These are phyloP conservation scores for Oreortyx pictus DNA, from an alignment of 2,797 vertebrate species.

Conservation along the genomic window DNA sequence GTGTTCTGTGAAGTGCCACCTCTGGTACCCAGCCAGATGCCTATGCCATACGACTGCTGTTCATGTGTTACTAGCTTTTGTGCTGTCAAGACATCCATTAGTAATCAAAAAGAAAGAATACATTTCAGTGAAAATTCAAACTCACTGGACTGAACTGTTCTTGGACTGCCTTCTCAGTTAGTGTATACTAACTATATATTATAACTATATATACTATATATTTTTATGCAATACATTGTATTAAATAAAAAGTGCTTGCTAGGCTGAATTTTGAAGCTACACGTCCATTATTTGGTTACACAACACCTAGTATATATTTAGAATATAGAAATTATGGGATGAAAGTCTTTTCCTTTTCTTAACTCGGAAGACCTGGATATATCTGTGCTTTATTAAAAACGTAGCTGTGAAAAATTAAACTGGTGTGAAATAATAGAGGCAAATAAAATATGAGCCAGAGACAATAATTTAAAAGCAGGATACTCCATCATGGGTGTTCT, in stretches of 20 bases:
- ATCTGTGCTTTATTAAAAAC: not conserved
- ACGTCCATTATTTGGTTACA: not conserved
- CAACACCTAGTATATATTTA: not conserved
- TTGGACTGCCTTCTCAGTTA: not conserved
- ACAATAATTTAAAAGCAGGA: not conserved
- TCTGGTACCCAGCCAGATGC: not conserved
- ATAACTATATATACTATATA: too few relatives aligned
- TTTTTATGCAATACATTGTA: too few relatives aligned
- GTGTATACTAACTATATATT: too few relatives aligned
- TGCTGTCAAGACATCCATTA: not conserved
- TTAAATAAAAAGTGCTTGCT: not conserved
- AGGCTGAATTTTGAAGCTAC: not conserved
- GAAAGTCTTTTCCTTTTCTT: not conserved
- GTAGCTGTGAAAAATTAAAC: not conserved
- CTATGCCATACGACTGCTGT: accelerated
- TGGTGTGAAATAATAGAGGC: not conserved
- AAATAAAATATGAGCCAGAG: not conserved
- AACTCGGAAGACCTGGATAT: not conserved
- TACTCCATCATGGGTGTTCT: not conserved
- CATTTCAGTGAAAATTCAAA: not conserved
- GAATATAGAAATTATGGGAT: not conserved
- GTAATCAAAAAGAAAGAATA: not conserved
- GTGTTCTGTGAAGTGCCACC: not conserved
- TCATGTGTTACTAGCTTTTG: not conserved
- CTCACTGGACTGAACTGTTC: not conserved